A percentile compares a stretch with the other conserved stretches of the same genome.
These are phyloP conservation scores for Xestoiulus laeticollis DNA, from an alignment of 2,888 invertebrate genomes.

Conservation along the genomic window DNA sequence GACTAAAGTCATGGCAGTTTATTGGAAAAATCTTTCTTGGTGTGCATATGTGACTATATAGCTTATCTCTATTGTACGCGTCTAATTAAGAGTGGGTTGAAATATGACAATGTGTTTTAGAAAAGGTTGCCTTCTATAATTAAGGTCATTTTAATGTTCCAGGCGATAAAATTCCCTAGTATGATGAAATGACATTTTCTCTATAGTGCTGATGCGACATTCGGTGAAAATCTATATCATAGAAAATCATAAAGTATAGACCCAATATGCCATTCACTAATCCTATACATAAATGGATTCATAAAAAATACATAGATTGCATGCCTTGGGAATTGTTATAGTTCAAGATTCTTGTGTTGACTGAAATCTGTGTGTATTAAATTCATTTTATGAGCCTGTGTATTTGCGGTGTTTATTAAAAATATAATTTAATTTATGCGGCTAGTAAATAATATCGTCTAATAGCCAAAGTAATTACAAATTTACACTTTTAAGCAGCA, in stretches of 20 bases:
- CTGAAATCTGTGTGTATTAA: neutral
- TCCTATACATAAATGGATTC: neutral
- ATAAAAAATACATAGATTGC: neutral
- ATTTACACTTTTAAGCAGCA: too few relatives aligned
- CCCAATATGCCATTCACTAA: neutral
- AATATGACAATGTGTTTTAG: neutral
- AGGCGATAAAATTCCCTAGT: constrained; percentile 8
- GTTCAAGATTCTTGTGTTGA: neutral
- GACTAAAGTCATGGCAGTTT: neutral
- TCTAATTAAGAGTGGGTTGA: neutral
- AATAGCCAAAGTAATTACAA: neutral
- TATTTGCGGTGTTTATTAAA: too few relatives aligned
- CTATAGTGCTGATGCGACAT: constrained; percentile 10
- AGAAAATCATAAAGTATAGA: neutral
- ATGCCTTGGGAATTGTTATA: neutral
- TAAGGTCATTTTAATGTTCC: constrained; percentile 37
- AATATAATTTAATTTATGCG: too few relatives aligned
- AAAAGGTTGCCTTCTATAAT: neutral
- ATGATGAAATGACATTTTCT: constrained; percentile 21
- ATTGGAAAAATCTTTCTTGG: neutral
- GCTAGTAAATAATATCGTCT: neutral
- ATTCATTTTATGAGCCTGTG: too few relatives aligned
- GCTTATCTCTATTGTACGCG: neutral
- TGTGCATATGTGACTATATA: neutral
- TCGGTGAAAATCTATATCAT: neutral